Conservation (phyloP, 2,113 vertebrate genomes). For the Cyanoramphus novaezelandiae region DNA sequence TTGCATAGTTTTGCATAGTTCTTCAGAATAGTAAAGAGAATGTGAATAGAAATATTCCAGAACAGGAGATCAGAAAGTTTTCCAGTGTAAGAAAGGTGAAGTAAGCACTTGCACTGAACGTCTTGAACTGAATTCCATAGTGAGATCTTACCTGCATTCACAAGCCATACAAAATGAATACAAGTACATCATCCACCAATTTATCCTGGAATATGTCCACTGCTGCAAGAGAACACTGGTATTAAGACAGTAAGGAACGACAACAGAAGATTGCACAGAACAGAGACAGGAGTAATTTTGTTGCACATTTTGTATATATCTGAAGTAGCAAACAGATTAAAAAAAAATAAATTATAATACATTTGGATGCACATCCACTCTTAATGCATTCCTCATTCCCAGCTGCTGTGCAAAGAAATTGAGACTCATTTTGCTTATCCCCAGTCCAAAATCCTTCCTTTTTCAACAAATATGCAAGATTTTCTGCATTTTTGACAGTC, state of each 20-base stretch:
- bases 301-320: neutral
- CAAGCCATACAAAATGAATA: neutral
- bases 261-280: neutral
- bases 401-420: neutral
- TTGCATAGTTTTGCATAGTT: neutral
- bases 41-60: neutral
- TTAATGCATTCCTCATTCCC: neutral
- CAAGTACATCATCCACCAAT: neutral
- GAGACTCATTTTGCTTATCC: neutral
- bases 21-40: neutral
- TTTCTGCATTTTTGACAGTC: neutral
- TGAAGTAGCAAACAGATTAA: neutral
- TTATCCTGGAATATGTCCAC: neutral
- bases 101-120: neutral
- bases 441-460: neutral
- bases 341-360: neutral
- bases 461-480: neutral
- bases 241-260: neutral
- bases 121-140: neutral
- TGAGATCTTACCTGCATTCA: neutral
- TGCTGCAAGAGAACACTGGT: neutral
- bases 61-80: neutral
- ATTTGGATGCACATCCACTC: rapidly evolving
- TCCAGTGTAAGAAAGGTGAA: neutral
- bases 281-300: neutral